Evolutionary conservation across 2,888 invertebrate genomes (phyloP).

Genomic region (Cabera pusaria): DNA sequence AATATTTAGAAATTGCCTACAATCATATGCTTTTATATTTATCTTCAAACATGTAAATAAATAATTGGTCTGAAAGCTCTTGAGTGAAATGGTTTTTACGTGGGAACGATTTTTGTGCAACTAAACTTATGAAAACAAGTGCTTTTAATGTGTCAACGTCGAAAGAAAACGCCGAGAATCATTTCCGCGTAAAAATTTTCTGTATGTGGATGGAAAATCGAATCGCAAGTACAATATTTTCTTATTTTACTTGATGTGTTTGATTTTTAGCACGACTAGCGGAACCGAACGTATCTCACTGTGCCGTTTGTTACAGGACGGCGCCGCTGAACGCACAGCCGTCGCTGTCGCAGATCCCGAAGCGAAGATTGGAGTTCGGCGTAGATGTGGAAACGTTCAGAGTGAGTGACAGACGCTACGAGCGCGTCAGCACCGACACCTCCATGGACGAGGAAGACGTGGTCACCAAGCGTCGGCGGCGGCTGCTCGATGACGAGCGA

Average conservation of each 20-base stretch:
- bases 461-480: conserved; percentile 68
- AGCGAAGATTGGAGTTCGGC: conserved; percentile 87
- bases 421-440: conserved; percentile 60
- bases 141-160: conserved; percentile 74
- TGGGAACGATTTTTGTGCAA: conserved; percentile 84
- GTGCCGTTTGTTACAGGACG: conserved; percentile 74
- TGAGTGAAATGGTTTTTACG: conserved; percentile 84
- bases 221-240: conserved; percentile 78
- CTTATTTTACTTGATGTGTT: conserved; percentile 41
- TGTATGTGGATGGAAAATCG: conserved; percentile 82
- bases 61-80: conserved; percentile 80
- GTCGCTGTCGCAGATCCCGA: conserved; percentile 86
- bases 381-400: conserved; percentile 77
- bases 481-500: conserved; percentile 74
- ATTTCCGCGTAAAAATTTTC: conserved; percentile 83
- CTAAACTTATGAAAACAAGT: conserved; percentile 61
- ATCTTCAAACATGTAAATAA: conserved; percentile 48
- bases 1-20: conserved; percentile 17
- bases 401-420: conserved; percentile 60
- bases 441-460: conserved; percentile 75
- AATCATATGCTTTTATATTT: conserved; percentile 32
- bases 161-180: conserved; percentile 82
- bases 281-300: conserved; percentile 35
- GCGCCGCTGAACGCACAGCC: conserved; percentile 81
- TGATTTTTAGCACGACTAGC: conserved; percentile 28